Evolutionary conservation across 2,113 vertebrate species (phyloP), one percentile per base, ranked within the genome.

Genomic region (human (Homo sapiens)): DNA sequence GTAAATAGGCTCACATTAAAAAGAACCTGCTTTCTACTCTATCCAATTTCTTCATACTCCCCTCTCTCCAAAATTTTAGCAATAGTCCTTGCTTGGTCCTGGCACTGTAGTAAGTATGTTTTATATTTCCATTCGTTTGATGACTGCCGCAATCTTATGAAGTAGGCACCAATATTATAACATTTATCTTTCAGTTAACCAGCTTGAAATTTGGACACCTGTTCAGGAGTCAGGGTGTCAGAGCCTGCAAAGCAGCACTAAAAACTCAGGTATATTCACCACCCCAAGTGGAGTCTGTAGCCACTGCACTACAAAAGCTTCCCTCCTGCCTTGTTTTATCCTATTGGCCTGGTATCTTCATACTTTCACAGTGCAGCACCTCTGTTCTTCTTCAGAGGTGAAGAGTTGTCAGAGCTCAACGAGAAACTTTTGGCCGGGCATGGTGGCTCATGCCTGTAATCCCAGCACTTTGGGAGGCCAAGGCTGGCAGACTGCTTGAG

Each of bases 21-120:
- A 94, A 93, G 17, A 91, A 86, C 64, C 87, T 87, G 45, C 57
- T 94, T 73, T 89, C 68, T 93, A 30, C 22, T 76, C 40, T 59
- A 85, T 38, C 59, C 12, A 87, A 66, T 3, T 22, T 73, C 43
- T 48, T 79, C 70, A 50, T 4, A 57, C 40, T n/a, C 22, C 30
- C 45, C 23, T 57, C 89, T 45, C 40, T 14, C 32, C 23, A 27
- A n/a, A 27, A 83, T 85, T 70, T 85, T 68, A 23, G 35, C 64
- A 73, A 84, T 1, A 52, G 8, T 20, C 11, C 43, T 18, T 25
- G 72, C 64, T 8, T 50, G n/a, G 45, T 83, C 17, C 48, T 61
- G 16, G 52, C 70, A 68, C 45, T 27, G 1, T 2, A 38, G 8
- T 40, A 87, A 27, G 18, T 3, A 45, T n/a, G 87, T 70, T 79